These are phyloP conservation scores for Pristionchus arcanus DNA, from an alignment of 2,888 invertebrate species.

Conservation along the genomic window DNA sequence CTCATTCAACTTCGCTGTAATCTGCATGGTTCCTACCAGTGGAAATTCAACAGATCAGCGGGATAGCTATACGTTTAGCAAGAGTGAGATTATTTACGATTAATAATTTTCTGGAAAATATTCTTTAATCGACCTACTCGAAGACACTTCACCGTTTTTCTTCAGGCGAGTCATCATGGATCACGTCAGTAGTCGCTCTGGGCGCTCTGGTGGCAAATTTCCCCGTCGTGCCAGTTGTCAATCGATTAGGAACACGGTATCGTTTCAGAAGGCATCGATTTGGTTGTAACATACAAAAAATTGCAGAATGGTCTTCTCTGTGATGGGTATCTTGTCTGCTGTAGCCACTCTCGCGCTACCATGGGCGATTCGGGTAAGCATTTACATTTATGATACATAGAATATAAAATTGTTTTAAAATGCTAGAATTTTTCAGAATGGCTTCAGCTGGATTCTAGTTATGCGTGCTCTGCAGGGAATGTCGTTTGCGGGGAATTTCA, in stretches of 20 bases:
- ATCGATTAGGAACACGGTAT: slow-evolving; percentile 56
- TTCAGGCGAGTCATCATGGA: slow-evolving; percentile 59
- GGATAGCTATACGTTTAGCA: slow-evolving; percentile 21
- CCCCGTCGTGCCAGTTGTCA: slow-evolving; percentile 74
- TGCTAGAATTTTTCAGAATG: slow-evolving; percentile 57
- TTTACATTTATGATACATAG: too few relatives aligned
- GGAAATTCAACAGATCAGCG: background rate
- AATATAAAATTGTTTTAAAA: background rate
- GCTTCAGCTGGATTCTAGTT: slow-evolving; percentile 67
- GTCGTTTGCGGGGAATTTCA: slow-evolving; percentile 78
- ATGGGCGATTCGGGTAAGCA: slow-evolving; percentile 69
- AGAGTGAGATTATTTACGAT: background rate
- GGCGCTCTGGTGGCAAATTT: slow-evolving; percentile 76
- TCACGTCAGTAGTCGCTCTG: slow-evolving; percentile 76
- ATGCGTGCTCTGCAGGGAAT: slow-evolving; percentile 71
- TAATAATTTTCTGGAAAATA: too few relatives aligned
- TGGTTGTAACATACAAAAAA: background rate
- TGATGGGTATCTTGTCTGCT: slow-evolving; percentile 75
- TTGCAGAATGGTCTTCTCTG: slow-evolving; percentile 70
- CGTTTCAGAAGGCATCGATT: background rate
- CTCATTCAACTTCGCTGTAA: slow-evolving; percentile 77
- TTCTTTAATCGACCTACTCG: too few relatives aligned
- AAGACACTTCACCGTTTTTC: background rate
- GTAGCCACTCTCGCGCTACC: slow-evolving; percentile 73
- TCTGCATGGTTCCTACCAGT: slow-evolving; percentile 68